These are phyloP conservation scores for Lepeophtheirus nordmannii DNA, from an alignment of 2,888 invertebrate species.

Conservation along the genomic window DNA sequence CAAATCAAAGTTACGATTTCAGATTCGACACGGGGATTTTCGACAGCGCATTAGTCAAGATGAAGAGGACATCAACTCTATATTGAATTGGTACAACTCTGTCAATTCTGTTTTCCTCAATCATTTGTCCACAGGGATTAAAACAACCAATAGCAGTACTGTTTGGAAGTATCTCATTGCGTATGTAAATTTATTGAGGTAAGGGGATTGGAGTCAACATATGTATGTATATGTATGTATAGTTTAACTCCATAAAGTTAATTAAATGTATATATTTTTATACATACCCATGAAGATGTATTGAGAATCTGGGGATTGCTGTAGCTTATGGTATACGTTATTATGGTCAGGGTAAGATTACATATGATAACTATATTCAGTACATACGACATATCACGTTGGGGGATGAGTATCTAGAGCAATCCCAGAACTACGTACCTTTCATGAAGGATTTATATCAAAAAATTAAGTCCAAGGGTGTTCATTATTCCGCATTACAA, in stretches of 20 bases:
- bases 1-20: slow-evolving; percentile 17
- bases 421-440: slow-evolving; percentile 2
- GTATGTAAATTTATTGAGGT: background rate
- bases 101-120: background rate
- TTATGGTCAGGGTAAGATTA: slow-evolving; percentile 10
- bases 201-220: background rate
- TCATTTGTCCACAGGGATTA: background rate
- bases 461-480: background rate
- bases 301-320: slow-evolving; percentile 15
- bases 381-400: slow-evolving; percentile 6
- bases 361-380: background rate
- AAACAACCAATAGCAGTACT: background rate
- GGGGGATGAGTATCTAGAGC: slow-evolving; percentile 15
- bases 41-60: background rate
- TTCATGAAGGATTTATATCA: background rate
- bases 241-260: too few species aligned
- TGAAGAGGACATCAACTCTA: background rate
- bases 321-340: slow-evolving; percentile 13
- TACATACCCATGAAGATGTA: background rate
- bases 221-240: too few species aligned
- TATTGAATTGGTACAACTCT: background rate
- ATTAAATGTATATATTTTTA: too few species aligned
- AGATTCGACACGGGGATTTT: slow-evolving; percentile 16
- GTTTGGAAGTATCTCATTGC: background rate
- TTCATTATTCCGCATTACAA: background rate